These are phyloP conservation scores for Pachydiplax longipennis DNA, from an alignment of 2,888 invertebrate genomes.

Conservation along the genomic window DNA sequence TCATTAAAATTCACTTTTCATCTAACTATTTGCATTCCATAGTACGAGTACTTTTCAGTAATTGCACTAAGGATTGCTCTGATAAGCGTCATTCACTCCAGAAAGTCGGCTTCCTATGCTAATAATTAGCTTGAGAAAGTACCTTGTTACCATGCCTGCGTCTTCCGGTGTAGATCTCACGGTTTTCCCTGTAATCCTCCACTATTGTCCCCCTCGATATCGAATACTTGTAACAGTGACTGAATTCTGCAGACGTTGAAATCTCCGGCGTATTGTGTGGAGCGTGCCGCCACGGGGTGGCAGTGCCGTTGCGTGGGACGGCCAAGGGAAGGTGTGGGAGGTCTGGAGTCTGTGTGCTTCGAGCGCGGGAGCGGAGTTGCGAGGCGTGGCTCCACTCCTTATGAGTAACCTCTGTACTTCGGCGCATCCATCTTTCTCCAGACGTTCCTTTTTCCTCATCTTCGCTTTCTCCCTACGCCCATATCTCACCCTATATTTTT, in stretches of 20 bases:
- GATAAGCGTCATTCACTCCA: too few species aligned
- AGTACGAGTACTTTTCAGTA: too few species aligned
- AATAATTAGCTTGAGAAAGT: too few species aligned
- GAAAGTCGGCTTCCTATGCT: too few species aligned
- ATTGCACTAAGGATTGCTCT: too few species aligned
- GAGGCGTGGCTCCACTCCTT: neutral
- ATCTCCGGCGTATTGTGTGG: neutral
- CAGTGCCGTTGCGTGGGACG: neutral
- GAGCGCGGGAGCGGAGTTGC: neutral
- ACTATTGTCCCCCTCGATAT: neutral
- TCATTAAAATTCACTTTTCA: too few species aligned
- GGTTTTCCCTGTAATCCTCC: neutral
- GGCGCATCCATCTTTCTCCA: neutral
- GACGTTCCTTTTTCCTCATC: neutral
- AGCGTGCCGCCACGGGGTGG: neutral
- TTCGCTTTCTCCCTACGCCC: neutral
- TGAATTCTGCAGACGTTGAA: neutral
- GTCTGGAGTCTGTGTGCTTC: neutral
- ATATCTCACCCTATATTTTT: neutral
- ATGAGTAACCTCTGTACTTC: neutral
- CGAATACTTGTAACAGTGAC: neutral
- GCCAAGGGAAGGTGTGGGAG: neutral
- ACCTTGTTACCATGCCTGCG: too few species aligned
- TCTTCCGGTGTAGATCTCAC: too few species aligned
- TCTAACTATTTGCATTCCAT: too few species aligned